Base-by-base conservation (phyloP, 1,140 invertebrate species). In the Lucilia cuprina region DNA sequence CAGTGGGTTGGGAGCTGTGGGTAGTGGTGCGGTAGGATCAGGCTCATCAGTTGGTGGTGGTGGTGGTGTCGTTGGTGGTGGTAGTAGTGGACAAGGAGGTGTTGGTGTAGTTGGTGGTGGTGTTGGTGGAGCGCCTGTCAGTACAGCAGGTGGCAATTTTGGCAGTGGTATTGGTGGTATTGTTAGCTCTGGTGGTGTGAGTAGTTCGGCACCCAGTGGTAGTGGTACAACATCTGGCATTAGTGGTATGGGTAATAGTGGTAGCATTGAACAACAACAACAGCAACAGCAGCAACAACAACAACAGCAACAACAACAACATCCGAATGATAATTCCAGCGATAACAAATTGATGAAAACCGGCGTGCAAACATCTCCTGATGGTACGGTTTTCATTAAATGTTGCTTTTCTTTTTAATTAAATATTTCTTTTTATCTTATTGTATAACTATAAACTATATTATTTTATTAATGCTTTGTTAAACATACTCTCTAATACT, bases 361-460 rank as follows among this genome's bases (percentile, higher is more conserved):
- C 91, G 97, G 97, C 85, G 98, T 99, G 88, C 97, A 99, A 92
- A 98, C 97, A 85, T 96, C 95, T 89, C 96, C 96, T 80, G 98
- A 99, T 93, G 98, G 98, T 96, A 92, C 89, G 91, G 21, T 74
- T 74, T 74, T 84, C 70, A 82, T 70, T 80, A 35, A 74, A 82
- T 4, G 30, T 65, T 65, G 25, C 60, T 84, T 50, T 82, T 30
- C n/a, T 30, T 30, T 2, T 30, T 30, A 30, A 30, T 30, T 30
- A 30, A n/a, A 75, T 82, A 74, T 65, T 10, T 55, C 74, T 47
- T 30, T 77, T 17, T 80, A 50, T 49, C 50, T 77, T 30, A 30
- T 30, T 30, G 25, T 30, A 41, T 60, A 49, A 19, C 78, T 35
- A 41, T 41, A 41, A 8, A 41, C 5, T 41, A 41, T 41, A 8